phyloP scores from a whole-genome alignment of 2,113 vertebrate genomes.

The Aplodontia rufa region DNA sequence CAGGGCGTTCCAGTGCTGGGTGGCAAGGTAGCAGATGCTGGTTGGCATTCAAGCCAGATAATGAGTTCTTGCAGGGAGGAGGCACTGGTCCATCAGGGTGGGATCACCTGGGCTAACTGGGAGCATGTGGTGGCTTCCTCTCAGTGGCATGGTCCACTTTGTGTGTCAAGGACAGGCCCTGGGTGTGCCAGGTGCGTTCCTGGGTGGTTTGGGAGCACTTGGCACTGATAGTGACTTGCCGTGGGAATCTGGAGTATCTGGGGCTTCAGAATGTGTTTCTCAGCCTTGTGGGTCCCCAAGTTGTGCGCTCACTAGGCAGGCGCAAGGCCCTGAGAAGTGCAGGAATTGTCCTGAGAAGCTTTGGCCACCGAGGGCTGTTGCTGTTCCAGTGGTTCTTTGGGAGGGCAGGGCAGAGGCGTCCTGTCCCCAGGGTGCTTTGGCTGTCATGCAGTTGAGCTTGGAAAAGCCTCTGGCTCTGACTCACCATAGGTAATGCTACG shows the following conservation, averaged over 20 bases:
- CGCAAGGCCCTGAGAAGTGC: background rate
- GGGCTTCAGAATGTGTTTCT: background rate
- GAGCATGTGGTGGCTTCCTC: accelerated
- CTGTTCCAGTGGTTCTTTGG: background rate
- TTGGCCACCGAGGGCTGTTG: accelerated
- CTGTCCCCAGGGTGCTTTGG: background rate
- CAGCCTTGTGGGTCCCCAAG: background rate
- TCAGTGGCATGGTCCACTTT: accelerated
- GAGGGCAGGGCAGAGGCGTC: background rate
- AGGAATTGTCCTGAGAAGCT: background rate
- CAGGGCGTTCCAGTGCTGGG: background rate
- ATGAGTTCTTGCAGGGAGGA: background rate
- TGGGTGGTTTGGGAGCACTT: background rate
- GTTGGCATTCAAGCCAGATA: background rate
- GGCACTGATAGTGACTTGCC: background rate
- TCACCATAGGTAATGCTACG: background rate
- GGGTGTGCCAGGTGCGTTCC: background rate
- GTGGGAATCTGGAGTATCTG: background rate
- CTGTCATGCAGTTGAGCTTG: background rate
- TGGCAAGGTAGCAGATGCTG: background rate
- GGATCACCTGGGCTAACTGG: accelerated
- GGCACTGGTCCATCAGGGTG: accelerated
- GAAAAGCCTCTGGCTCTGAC: background rate
- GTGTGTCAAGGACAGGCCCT: accelerated
- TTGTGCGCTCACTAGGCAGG: background rate